Evolutionary conservation across 2,888 invertebrate species (phyloP), one percentile per base, ranked within the genome.

Genomic region (Tetrapedia diversipes): DNA sequence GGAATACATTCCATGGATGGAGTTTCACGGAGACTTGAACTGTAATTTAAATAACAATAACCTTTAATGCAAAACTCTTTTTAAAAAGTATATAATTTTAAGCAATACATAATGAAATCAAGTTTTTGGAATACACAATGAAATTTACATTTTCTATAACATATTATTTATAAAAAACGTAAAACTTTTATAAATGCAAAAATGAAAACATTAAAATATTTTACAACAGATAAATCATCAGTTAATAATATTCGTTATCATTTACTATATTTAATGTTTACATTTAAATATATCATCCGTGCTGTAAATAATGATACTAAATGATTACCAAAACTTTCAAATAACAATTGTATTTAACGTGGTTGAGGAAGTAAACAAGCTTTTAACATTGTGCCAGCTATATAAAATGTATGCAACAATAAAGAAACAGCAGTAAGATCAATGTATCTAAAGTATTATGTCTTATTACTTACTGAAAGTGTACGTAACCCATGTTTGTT

Each of bases 1-100:
- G 86, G 77, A 56, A 88, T 84, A 74, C 91, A 91, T 1, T 91
- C 88, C 7, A 83, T 49, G 0, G 88, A 79, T 59, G 89, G 89
- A 47, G 83, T 41, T 37, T 85, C 81, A 47, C 63, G 81, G 45
- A 75, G 49, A 53, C 61, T 84, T 22, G 65, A 56, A 29, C 89
- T 90, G 61, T 6, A 84, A 86, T 27, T 57, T 34, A 64, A 60
- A 37, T 32, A 32, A 47, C 2, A 37, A 67, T 27, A 29, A 49
- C 27, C 0, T 24, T n/a, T 14, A 39, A 19, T 1, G 24, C n/a
- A 14, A 24, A 27, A 37, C 7, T 57, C 4, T 10, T 29, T 47
- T 22, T n/a, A n/a, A 8, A 11, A 57, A 41, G 19, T 54, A n/a
- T 19, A 7, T 29, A 39, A n/a, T 14, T 11, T 22, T 45, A 45